Evolutionary conservation across 2,797 vertebrate species (phyloP), one percentile per base, ranked within the genome.

Genomic region (Pangasius krempfi): DNA sequence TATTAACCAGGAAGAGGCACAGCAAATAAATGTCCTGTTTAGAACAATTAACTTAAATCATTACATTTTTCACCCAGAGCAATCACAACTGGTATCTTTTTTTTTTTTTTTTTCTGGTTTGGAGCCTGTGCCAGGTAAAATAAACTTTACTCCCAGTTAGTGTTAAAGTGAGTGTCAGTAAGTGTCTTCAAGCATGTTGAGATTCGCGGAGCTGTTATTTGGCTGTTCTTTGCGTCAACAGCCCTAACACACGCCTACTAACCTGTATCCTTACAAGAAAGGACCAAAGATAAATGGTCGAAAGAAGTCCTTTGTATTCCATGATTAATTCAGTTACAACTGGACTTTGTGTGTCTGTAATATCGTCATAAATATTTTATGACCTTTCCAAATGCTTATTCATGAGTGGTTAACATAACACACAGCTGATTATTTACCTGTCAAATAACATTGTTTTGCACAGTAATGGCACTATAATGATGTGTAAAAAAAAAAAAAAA

Each of bases 341-440:
- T 18, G 54, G 85, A 47, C n/a, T 4, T 37, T 37, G 75, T 72
- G 54, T 60, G 52, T 80, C 47, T 47, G 52, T 47, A 86, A 72
- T 80, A 83, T 20, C 12, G 13, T 50, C 30, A 50, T 83, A 64
- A 16, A 83, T 83, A 66, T 47, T 83, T 64, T 47, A 83, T 62
- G 37, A n/a, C 30, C 1, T 5, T n/a, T 82, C 80, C 16, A 30
- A 64, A 47, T 66, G 40, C 60, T 66, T 83, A 66, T 66, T 47
- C 13, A 14, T 30, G 40, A 47, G 7, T 18, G 40, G 60, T 64
- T 30, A 47, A 66, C 16, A 64, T 18, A 62, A 60, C 18, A n/a
- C 52, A 56, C 13, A 8, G 13, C 12, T 16, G 40, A 37, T 37
- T 37, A 56, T 78, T 79, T 33, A 33, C 30, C 20, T 40, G 54